Evolutionary conservation across 2,888 invertebrate species (phyloP).

Genomic region (Scrobipalpa atriplicella): DNA sequence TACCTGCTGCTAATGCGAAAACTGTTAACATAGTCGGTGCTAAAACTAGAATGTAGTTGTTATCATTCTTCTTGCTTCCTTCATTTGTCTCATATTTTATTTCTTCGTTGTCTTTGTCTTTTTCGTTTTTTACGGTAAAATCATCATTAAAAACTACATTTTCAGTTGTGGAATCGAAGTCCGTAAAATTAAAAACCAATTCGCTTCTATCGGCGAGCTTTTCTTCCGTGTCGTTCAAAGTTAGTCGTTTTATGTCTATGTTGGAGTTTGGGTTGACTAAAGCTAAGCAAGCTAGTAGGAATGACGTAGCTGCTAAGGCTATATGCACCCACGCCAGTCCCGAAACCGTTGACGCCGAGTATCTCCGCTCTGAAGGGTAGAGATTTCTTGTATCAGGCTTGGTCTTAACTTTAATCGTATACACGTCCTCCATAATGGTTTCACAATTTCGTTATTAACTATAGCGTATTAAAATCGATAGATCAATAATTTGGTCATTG

Average conservation of each 20-base stretch:
- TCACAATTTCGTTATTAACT: conserved; percentile 15
- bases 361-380: conserved; percentile 86
- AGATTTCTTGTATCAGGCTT: conserved; percentile 82
- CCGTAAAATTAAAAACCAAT: conserved; percentile 32
- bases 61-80: conserved; percentile 38
- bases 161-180: conserved; percentile 30
- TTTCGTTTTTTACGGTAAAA: background rate
- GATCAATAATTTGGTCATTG: conserved; percentile 19
- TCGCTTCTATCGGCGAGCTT: conserved; percentile 35
- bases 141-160: conserved; percentile 13
- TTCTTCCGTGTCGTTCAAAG: conserved; percentile 37
- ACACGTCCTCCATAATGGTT: conserved; percentile 84
- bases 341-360: conserved; percentile 86
- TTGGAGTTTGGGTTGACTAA: conserved; percentile 59
- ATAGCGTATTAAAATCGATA: conserved; percentile 16
- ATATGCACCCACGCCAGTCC: conserved; percentile 85
- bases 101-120: background rate
- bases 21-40: conserved; percentile 78
- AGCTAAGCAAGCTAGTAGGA: conserved; percentile 82
- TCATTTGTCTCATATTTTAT: conserved; percentile 35
- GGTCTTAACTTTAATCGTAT: conserved; percentile 85
- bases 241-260: conserved; percentile 35
- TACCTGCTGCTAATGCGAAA: conserved; percentile 77
- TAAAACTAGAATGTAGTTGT: conserved; percentile 65
- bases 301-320: conserved; percentile 82